Conservation (phyloP, 2,113 vertebrate species). For the Tyrannus savana region DNA sequence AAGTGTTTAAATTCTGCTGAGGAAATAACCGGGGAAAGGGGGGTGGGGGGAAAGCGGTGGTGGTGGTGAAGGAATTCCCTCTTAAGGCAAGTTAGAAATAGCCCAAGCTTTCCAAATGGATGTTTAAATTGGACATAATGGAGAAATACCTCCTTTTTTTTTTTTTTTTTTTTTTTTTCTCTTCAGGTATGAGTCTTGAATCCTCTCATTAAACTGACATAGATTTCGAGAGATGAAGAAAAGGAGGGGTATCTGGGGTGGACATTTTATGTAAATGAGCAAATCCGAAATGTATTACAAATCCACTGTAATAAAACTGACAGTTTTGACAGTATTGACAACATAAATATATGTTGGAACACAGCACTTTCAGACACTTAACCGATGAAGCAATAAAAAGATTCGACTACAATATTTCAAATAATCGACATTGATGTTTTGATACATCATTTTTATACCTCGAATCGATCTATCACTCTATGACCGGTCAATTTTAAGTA, state of each 20-base stretch:
- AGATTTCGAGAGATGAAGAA: slow-evolving; percentile 64
- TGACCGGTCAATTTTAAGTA: slow-evolving; percentile 80
- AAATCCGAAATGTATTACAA: slow-evolving; percentile 79
- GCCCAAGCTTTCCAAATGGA: slow-evolving; percentile 42
- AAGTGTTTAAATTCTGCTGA: slow-evolving; percentile 6
- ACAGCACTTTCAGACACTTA: slow-evolving; percentile 82
- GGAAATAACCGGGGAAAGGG: background rate
- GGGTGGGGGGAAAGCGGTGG: background rate
- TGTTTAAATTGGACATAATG: slow-evolving; percentile 56
- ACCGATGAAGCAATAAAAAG: slow-evolving; percentile 83
- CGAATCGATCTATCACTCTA: slow-evolving; percentile 77
- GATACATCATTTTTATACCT: slow-evolving; percentile 82
- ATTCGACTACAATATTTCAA: slow-evolving; percentile 84
- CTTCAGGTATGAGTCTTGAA: slow-evolving; percentile 51
- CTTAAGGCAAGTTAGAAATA: slow-evolving; percentile 57
- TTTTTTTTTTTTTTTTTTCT: background rate
- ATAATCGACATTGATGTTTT: slow-evolving; percentile 84
- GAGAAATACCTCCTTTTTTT: background rate
- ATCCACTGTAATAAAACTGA: slow-evolving; percentile 79
- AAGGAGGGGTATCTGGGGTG: slow-evolving; percentile 68
- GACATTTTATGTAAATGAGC: slow-evolving; percentile 82
- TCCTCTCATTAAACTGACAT: slow-evolving; percentile 73
- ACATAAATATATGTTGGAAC: slow-evolving; percentile 84
- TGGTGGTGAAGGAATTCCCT: background rate
- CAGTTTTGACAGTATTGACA: slow-evolving; percentile 84